Percentiles rank a stretch among this genome's conserved stretches.
Conservation (phyloP, 1,140 invertebrate genomes). For the Diploscapter pachys region DNA sequence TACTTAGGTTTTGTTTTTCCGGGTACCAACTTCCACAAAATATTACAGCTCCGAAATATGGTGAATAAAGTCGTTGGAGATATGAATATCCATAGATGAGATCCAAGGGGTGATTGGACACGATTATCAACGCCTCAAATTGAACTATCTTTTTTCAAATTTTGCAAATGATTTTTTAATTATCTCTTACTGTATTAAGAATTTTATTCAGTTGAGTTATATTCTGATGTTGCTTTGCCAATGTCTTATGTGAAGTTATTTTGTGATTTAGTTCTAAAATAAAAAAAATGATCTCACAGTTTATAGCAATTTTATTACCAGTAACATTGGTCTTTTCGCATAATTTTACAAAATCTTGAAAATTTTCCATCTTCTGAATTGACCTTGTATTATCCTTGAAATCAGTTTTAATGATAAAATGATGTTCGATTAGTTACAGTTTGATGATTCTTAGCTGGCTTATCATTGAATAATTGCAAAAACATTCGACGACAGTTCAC, state of each 20-base stretch:
- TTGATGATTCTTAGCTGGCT: neutral
- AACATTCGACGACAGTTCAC: slow-evolving; percentile 4
- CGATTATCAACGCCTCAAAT: neutral
- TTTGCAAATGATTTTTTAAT: neutral
- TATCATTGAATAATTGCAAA: neutral
- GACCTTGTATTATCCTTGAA: too few relatives aligned
- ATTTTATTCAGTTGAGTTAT: neutral
- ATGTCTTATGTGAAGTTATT: too few relatives aligned
- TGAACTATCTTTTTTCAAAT: neutral
- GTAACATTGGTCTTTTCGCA: too few relatives aligned
- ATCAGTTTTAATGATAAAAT: too few relatives aligned
- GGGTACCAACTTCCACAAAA: slow-evolving; percentile 13
- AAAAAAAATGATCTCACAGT: too few relatives aligned
- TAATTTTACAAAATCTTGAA: too few relatives aligned
- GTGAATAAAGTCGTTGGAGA: slow-evolving; percentile 9
- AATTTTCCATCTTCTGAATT: too few relatives aligned
- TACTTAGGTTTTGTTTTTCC: neutral
- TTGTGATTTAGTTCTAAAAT: too few relatives aligned
- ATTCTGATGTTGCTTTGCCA: too few relatives aligned
- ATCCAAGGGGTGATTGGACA: slow-evolving; percentile 2
- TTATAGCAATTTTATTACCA: too few relatives aligned
- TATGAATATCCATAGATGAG: neutral
- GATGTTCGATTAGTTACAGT: too few relatives aligned
- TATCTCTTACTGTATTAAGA: neutral
- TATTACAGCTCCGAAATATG: slow-evolving; percentile 6